Base-by-base conservation (phyloP, 1,140 invertebrate genomes). In the Polyergus mexicanus region DNA sequence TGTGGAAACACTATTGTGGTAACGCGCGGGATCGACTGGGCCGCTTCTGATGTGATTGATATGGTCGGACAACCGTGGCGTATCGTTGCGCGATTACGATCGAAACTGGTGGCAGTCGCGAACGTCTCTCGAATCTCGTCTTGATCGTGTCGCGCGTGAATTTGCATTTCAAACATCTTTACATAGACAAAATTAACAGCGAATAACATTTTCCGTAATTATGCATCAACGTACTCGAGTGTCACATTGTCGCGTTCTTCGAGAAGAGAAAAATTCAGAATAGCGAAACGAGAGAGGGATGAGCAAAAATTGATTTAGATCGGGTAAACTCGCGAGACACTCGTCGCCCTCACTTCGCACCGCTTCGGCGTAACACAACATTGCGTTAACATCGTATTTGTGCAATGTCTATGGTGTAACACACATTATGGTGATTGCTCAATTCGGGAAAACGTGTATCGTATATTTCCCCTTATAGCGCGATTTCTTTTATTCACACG, bases 1-100 rank as follows among this genome's bases (percentile, higher is more conserved):
- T n/a, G 68, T 83, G 78, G 78, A 83, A 83, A 83, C 54, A 83
- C 78, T 83, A 83, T 83, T 83, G 78, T 83, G 78, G 78, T 83
- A 83, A 83, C 78, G 78, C 78, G 68, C 68, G 68, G 78, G 74
- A 83, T 83, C 78, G 78, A 83, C 78, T 83, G 78, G 78, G 38
- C 78, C 54, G 78, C 54, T 83, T 83, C 78, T 83, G 78, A 83
- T 83, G 78, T 83, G 78, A 83, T 83, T 83, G 78, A 83, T 83
- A 83, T 83, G 78, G 78, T 83, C 78, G 78, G 78, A 83, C 68
- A 83, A 83, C 78, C 78, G 78, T 83, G 78, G 68, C 78, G 78
- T 83, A 83, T 83, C 78, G 78, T 72, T 74, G 54, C 78, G 68
- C 78, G 78, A 83, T 83, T 83, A 83, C 78, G 78, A 83, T 83